These are phyloP conservation scores for Conus betulinus DNA, from an alignment of 1,140 invertebrate species.

Conservation along the genomic window DNA sequence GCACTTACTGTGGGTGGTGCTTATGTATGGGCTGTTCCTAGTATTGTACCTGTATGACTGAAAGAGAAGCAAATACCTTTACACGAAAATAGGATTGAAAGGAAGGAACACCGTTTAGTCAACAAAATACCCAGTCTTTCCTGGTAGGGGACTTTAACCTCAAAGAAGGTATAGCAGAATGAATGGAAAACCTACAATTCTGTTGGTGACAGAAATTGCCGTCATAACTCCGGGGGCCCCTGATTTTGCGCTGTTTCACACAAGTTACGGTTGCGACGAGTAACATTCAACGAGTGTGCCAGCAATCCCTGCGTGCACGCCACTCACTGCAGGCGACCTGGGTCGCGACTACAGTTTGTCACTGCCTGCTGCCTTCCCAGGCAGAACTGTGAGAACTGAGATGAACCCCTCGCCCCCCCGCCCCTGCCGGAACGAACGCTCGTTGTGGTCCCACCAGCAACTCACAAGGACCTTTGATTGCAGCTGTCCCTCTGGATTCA, in stretches of 20 bases:
- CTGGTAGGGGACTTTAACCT: too few species aligned
- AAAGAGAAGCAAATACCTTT: too few species aligned
- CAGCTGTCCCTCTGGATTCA: conserved; percentile 61
- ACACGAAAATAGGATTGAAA: too few species aligned
- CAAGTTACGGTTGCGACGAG: conserved; percentile 81
- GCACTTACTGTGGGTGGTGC: too few species aligned
- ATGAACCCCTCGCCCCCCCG: conserved; percentile 88
- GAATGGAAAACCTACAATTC: too few species aligned
- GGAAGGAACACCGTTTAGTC: too few species aligned
- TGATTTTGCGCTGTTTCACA: conserved; percentile 41
- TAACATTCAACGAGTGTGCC: conserved; percentile 95
- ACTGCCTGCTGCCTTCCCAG: conserved; percentile 79
- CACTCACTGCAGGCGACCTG: conserved; percentile 88
- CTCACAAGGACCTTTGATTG: conserved; percentile 79
- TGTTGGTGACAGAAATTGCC: too few species aligned
- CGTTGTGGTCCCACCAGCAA: conserved; percentile 87
- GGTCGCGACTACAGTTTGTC: conserved; percentile 68
- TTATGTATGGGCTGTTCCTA: too few species aligned
- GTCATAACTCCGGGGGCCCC: too few species aligned
- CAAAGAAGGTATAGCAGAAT: too few species aligned
- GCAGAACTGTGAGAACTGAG: conserved; percentile 68
- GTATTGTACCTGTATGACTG: too few species aligned
- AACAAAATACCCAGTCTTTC: too few species aligned
- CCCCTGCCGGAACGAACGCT: conserved; percentile 90
- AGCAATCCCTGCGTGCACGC: conserved; percentile 94